Evolutionary conservation across 2,888 invertebrate species (phyloP).

Genomic region (Morpho achilles): DNA sequence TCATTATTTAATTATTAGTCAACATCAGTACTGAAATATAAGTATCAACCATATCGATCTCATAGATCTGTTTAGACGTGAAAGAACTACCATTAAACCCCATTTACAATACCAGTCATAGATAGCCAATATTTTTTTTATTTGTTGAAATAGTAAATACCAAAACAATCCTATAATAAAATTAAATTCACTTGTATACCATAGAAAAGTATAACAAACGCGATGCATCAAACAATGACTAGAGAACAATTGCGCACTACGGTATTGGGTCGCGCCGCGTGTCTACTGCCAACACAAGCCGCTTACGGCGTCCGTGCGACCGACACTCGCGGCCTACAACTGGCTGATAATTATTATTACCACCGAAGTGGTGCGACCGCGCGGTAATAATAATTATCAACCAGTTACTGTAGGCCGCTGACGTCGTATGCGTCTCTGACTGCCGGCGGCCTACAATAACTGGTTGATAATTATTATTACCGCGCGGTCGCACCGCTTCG

Average conservation of each 20-base stretch:
- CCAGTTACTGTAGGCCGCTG: slow-evolving; percentile 24
- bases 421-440: slow-evolving; percentile 24
- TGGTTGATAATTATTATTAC: slow-evolving; percentile 68
- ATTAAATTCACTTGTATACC: not conserved
- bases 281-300: slow-evolving; percentile 42
- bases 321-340: not conserved
- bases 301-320: not conserved
- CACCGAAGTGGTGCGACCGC: not conserved
- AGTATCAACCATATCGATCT: no score
- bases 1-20: no score
- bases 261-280: slow-evolving; percentile 26
- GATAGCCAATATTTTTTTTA: no score
- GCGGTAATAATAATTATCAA: slow-evolving; percentile 10
- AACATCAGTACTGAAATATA: no score
- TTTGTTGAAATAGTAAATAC: no score
- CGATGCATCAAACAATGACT: slow-evolving; percentile 41
- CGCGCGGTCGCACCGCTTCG: slow-evolving; percentile 42
- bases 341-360: not conserved
- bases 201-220: slow-evolving; percentile 41
- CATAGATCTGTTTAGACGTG: no score
- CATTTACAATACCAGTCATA: no score
- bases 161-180: no score
- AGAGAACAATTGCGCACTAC: not conserved
- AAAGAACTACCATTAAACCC: no score
- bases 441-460: slow-evolving; percentile 53